A percentile compares a stretch with the other conserved stretches of the same genome.
These are phyloP conservation scores for Myiopsitta monachus DNA, from an alignment of 2,113 vertebrate species.

Conservation along the genomic window DNA sequence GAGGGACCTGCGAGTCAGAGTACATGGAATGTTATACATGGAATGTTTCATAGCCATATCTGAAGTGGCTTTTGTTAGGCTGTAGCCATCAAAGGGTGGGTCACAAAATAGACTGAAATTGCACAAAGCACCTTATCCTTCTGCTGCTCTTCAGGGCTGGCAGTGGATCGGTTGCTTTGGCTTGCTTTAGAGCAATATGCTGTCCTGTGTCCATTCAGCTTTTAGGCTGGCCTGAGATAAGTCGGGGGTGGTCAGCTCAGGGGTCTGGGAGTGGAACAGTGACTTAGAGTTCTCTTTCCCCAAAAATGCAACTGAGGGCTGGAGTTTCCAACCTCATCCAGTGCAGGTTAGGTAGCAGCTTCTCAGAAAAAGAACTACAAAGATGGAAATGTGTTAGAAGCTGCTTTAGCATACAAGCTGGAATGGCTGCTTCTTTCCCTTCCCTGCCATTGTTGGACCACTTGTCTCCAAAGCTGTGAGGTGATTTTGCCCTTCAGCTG, in stretches of 20 bases:
- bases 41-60: not conserved
- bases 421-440: not conserved
- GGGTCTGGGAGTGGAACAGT: not conserved
- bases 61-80: not conserved
- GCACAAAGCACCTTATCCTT: not conserved
- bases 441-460: not conserved
- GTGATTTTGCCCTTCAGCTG: not conserved
- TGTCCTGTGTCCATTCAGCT: not conserved
- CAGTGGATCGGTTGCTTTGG: not conserved
- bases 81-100: not conserved
- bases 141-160: not conserved
- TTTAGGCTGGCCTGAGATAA: not conserved
- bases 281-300: not conserved
- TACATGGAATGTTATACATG: rapidly evolving
- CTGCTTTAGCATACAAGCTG: not conserved
- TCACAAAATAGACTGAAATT: not conserved
- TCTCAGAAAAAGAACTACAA: not conserved
- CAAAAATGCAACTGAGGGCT: not conserved
- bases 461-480: not conserved
- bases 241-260: not conserved
- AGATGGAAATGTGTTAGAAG: not conserved
- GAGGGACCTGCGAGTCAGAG: not conserved
- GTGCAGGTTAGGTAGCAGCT: not conserved
- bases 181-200: not conserved
- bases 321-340: not conserved